These are phyloP conservation scores for Cryptocephalus primarius DNA, from an alignment of 2,888 invertebrate genomes.

Conservation along the genomic window DNA sequence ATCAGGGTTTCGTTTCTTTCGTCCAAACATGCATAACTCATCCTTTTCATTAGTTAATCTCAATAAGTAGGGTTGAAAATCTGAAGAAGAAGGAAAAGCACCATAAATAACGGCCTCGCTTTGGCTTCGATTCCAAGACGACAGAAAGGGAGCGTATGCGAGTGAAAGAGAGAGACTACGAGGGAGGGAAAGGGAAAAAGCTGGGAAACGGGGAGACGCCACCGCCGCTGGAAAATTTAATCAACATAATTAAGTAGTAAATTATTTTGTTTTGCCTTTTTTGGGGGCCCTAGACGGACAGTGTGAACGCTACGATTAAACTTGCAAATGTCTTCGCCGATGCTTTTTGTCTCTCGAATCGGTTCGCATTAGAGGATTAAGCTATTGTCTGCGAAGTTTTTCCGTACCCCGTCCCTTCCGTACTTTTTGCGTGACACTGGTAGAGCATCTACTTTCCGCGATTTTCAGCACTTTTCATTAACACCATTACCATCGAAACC, in stretches of 20 bases:
- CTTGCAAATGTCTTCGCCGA: background rate
- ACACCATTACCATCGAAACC: too few relatives aligned
- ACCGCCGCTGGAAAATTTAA: constrained; percentile 10
- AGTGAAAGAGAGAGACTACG: constrained; percentile 11
- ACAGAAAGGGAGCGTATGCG: constrained; percentile 1
- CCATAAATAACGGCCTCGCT: constrained; percentile 18
- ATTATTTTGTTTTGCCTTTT: constrained; percentile 11
- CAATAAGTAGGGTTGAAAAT: constrained; percentile 27
- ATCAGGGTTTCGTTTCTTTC: too few relatives aligned
- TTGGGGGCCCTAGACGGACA: background rate
- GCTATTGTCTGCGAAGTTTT: background rate
- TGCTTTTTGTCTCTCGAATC: background rate
- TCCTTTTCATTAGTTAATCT: constrained; percentile 28
- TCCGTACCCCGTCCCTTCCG: too few relatives aligned
- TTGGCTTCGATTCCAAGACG: constrained; percentile 14
- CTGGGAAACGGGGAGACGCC: constrained; percentile 2
- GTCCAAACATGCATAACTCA: constrained; percentile 16
- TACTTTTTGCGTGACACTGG: too few relatives aligned
- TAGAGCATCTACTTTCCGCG: too few relatives aligned
- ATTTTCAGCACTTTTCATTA: too few relatives aligned
- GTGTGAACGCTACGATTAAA: background rate
- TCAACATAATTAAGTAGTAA: constrained; percentile 15
- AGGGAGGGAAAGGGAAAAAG: too few relatives aligned
- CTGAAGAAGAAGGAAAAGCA: constrained; percentile 21
- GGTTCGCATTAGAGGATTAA: background rate